Evolutionary conservation across 2,888 invertebrate species (phyloP), one percentile per base, ranked within the genome.

Genomic region (Lissocephala sabroskyi): DNA sequence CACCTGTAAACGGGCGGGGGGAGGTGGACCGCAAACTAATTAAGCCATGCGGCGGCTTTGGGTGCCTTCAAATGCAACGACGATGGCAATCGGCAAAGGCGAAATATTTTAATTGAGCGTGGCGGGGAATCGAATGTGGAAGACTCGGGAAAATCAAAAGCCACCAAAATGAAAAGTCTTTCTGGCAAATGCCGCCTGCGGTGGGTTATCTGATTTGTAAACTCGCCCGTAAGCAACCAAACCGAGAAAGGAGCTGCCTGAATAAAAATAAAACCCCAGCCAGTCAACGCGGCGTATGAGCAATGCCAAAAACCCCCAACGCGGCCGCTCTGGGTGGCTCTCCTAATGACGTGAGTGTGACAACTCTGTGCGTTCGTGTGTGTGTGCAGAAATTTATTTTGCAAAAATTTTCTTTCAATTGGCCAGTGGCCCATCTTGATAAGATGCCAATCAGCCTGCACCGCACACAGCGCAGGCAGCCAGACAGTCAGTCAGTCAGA

Each of bases 371-470:
- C 41, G 23, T 56, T 9, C 52, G 28, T 39, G 43, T 50, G 18
- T 52, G 17, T 55, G 19, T 28, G 40, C 50, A 47, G 44, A 74
- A 73, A 76, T 71, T 56, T 78, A 79, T 78, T 74, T 78, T 70
- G 61, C 73, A 75, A 78, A 64, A 56, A 76, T 76, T 62, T 75
- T 79, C 68, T 74, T 73, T 80, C 75, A 81, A 82, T 80, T 83
- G 83, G 83, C 80, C 82, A 79, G 60, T 74, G 79, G 74, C 84
- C 83, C 77, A 83, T 83, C 83, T 71, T 71, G 83, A 83, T 84
- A 82, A 84, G 82, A 79, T 79, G 80, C 70, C 79, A 82, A 83
- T 83, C 82, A 79, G 78, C 65, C 59, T 62, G 59, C 65, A 55
- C 63, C 68, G 58, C 61, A n/a, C n/a, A 10, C n/a, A 30, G 11